Base-by-base conservation (phyloP, 2,797 vertebrate species). In the Poeciliopsis gracilis region DNA sequence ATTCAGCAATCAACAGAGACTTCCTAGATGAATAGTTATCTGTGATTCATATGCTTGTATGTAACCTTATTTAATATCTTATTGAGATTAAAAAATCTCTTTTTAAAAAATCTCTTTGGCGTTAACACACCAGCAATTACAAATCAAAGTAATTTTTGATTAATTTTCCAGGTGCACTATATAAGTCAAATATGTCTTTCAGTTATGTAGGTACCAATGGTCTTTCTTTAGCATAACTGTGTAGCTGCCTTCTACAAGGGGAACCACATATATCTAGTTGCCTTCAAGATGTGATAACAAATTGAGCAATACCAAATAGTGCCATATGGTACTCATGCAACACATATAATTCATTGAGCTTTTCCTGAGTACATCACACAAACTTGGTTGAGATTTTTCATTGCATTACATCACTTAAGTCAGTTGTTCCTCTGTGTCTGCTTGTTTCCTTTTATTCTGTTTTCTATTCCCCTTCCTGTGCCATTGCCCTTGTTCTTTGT, bases 301-400 rank as follows among this genome's bases (percentile, higher is more conserved):
- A 55, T 43, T 74, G 16, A 43, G 30, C 15, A 10, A 66, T 78
- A 57, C 46, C 23, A 47, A 30, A 6, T 9, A 51, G 73, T 61
- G 20, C n/a, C 45, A 36, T 49, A 45, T 1, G 25, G 16, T 33
- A 55, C 49, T 15, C 4, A 5, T 18, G 63, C 72, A 77, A 71
- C 71, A 77, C 16, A 76, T 5, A 59, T 51, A 43, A 30, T 33
- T 63, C n/a, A n/a, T 16, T 11, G 3, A 46, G 25, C 13, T n/a
- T 66, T 61, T 71, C 23, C 67, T 57, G 23, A 33, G n/a, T 13
- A 11, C 33, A 72, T 77, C 33, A 12, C 4, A 71, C 0, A 28
- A 55, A 71, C 12, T 51, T 80, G 61, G n/a, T 71, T 28, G n/a
- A 70, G 15, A 46, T 16, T 75, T 74, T 77, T 30, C 51, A 13